Evolutionary conservation across 2,113 vertebrate genomes (phyloP), one percentile per base, ranked within the genome.

Genomic region (Callipepla californica): DNA sequence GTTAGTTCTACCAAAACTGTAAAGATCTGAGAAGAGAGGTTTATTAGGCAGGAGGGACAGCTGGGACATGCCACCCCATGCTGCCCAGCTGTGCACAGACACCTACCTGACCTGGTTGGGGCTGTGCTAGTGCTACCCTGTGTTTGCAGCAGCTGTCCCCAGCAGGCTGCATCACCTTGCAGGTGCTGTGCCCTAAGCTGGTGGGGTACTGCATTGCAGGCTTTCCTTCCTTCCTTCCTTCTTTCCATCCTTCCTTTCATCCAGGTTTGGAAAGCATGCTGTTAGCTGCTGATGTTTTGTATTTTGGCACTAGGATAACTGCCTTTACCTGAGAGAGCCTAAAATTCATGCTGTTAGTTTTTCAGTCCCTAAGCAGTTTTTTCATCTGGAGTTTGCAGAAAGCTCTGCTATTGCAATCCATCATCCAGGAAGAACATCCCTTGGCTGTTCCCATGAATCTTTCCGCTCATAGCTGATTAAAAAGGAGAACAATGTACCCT

Each of bases 51-150:
- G 14, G 74, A 40, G 21, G 9, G 44, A 44, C 25, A 44, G 6
- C 47, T 19, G 58, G 53, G 30, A 2, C 0, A 0, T 59, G 47
- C 32, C 38, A 9, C 10, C 0, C 42, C 0, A 0, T 11, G 11
- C 65, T 63, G 28, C 28, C 21, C 13, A 0, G 20, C 82, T 87
- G 26, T 58, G 22, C 0, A 0, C 61, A 14, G 48, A 21, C 58
- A 21, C 22, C 6, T 82, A 53, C 70, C 73, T 4, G 3, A 0
- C 50, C 47, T 0, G 0, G 3, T 45, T 80, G n/a, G 6, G 4
- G 42, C 9, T 34, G 26, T 15, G 12, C 4, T 42, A 28, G 26
- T 15, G 12, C 4, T 42, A 28, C 8, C 42, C 32, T 66, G 12
- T 59, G 51, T 61, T 67, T 2, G 2, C 42, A 62, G 61, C 47